Evolutionary conservation across 30 jellyfish, hydroid and myxozoan genomes (phyloP), one percentile per base, ranked within the genome.

Genomic region (Cassiopea andromeda): DNA sequence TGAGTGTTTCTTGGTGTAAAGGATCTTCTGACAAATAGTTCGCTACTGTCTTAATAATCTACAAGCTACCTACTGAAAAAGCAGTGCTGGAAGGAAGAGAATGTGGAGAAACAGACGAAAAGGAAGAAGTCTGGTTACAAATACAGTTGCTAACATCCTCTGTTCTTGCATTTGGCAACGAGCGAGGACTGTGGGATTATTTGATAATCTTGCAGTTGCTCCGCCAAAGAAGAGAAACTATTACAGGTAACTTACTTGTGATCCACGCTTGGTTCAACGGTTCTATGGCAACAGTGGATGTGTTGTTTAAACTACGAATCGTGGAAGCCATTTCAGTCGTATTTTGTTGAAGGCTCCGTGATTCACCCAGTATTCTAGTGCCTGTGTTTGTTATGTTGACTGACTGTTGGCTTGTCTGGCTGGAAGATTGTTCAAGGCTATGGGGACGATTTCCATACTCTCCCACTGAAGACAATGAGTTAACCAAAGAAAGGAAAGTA

Each of bases 401-500:
- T 15, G 89, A 38, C 66, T 73, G 80, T 44, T 16, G 58, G 46
- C 48, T 67, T 2, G 89, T 44, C 10, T 44, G 69, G 38, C 60
- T 59, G 12, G 77, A 48, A 14, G 88, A 68, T 27, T 38, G 74
- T 13, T 86, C 89, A 68, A 86, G 64, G 89, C 89, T 86, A 45
- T 86, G 93, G 1, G 93, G 93, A 1, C 89, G 82, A 10, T 12
- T 86, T 1, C 93, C 93, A 68, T 75, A 60, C 75, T 86, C 93
- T 13, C 69, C 82, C 2, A 78, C 48, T 16, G 64, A 69, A 7
- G 89, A 75, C 69, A 86, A 46, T 44, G 76, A 45, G 84, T 86
- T 86, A 44, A 86, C 81, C 71, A 80, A 46, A 18, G 93, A 47
- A 50, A 75, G 75, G 83, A 86, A 77, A 1, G 82, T 18, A 46